phyloP scores from a whole-genome alignment of 2,797 vertebrate species.

The Notoglanidium macrostoma region DNA sequence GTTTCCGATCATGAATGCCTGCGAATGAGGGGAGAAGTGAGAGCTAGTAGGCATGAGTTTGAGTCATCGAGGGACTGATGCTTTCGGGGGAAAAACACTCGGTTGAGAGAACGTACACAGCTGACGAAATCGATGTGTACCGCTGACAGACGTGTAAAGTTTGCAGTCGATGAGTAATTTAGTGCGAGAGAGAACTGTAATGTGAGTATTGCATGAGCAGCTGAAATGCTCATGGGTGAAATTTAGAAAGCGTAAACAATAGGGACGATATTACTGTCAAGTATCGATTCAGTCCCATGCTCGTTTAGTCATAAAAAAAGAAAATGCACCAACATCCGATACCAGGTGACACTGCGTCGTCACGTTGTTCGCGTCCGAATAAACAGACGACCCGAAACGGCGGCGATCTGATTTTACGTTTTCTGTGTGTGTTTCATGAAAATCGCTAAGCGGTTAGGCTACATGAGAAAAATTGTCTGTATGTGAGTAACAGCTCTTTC shows the following conservation, averaged over 20 bases:
- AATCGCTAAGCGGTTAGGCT: not conserved
- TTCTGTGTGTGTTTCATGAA: not conserved
- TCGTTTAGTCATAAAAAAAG: not conserved
- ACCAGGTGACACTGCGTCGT: not conserved
- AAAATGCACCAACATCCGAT: not conserved
- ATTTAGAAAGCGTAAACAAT: not conserved
- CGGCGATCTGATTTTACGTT: not conserved
- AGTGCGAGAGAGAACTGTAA: not conserved
- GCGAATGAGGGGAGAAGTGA: not conserved
- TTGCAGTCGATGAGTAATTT: not conserved
- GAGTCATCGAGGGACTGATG: not conserved
- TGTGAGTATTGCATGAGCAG: not conserved
- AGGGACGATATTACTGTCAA: not conserved
- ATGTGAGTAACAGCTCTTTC: not conserved
- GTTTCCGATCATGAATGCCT: not conserved
- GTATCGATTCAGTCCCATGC: not conserved
- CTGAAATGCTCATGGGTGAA: not conserved
- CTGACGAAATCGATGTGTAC: not conserved
- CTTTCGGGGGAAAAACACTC: not conserved
- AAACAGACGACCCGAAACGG: not conserved
- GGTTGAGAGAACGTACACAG: not conserved
- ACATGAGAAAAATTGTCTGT: not conserved
- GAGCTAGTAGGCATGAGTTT: not conserved
- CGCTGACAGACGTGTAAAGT: too few relatives aligned
- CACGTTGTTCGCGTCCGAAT: too few relatives aligned